Conservation (phyloP, 2,797 vertebrate genomes). For the Nasua narica region DNA sequence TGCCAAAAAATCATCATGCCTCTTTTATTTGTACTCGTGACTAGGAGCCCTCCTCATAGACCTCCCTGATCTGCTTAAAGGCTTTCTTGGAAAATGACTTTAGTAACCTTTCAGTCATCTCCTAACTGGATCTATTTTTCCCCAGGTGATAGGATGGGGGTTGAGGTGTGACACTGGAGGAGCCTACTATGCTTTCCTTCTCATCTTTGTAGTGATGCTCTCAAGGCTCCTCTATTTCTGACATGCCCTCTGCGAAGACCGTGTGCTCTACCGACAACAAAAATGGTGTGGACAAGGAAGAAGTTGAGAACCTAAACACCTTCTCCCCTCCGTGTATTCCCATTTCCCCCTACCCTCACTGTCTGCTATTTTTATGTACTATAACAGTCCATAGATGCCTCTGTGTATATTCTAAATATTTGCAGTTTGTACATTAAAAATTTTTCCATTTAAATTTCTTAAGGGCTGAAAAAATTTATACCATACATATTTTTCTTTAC, state of each 20-base stretch:
- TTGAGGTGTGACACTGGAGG: background rate
- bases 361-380: background rate
- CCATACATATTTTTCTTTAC: background rate
- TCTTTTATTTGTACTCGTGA: background rate
- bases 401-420: background rate
- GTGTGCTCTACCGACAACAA: background rate
- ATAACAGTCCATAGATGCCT: background rate
- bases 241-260: background rate
- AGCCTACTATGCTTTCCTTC: background rate
- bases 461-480: background rate
- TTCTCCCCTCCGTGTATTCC: background rate
- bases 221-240: background rate
- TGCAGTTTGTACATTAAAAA: background rate
- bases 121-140: background rate
- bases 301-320: background rate
- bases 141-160: background rate
- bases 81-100: background rate
- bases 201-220: background rate
- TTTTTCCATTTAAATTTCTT: background rate
- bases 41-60: background rate
- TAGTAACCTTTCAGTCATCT: background rate
- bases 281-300: background rate
- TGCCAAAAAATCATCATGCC: background rate
- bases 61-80: background rate
- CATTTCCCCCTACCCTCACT: background rate